These are phyloP conservation scores for Drosophila seguyi DNA, from an alignment of 1,140 invertebrate genomes.

Conservation along the genomic window DNA sequence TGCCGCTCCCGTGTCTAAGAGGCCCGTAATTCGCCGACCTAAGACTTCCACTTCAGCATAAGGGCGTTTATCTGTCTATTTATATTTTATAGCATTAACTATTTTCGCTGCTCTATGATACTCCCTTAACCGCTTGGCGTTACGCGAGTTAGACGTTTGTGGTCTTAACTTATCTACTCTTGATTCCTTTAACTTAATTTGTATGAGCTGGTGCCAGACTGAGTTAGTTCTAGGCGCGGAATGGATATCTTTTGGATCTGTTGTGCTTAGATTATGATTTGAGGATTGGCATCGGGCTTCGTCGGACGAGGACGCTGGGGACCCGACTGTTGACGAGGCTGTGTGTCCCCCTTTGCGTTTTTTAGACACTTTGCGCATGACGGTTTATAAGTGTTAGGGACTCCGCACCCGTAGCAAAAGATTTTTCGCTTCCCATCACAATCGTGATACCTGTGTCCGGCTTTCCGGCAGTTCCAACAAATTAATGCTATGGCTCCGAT, in stretches of 20 bases:
- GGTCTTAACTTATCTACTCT: no score
- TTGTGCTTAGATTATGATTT: no score
- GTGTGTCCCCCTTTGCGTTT: no score
- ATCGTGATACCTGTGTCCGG: not conserved
- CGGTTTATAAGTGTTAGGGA: not conserved
- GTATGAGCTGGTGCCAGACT: no score
- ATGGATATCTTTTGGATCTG: no score
- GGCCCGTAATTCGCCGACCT: not conserved
- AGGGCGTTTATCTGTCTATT: not conserved
- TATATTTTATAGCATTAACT: not conserved
- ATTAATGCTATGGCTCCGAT: not conserved
- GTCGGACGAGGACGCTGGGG: not conserved
- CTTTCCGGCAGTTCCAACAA: not conserved
- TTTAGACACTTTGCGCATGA: not conserved
- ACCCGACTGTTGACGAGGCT: no score
- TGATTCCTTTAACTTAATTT: no score
- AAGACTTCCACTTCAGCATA: conserved; percentile 4
- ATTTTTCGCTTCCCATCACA: not conserved
- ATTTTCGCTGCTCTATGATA: not conserved
- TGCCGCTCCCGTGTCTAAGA: conserved; percentile 1
- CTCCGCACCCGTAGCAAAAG: not conserved
- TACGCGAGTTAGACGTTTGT: not conserved
- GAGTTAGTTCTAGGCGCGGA: no score
- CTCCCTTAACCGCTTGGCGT: not conserved
- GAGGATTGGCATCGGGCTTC: not conserved